A percentile compares a stretch with the other conserved stretches of the same genome.
Evolutionary conservation across 2,113 vertebrate genomes (phyloP).

Genomic region (Chinchilla lanigera): DNA sequence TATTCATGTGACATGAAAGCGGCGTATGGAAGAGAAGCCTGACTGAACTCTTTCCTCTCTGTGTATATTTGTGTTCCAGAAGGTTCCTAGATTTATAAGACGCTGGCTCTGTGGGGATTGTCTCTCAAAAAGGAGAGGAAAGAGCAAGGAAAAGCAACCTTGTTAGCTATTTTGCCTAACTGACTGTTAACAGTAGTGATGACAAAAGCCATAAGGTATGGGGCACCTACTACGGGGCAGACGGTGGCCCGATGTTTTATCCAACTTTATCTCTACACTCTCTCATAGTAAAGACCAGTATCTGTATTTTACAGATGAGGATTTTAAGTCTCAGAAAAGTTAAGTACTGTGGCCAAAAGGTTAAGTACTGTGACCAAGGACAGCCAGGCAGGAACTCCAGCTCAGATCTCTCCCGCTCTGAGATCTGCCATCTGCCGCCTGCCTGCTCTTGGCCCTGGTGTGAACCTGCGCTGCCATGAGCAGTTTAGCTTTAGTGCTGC

Average conservation of each 20-base stretch:
- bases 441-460: background rate
- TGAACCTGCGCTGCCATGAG: background rate
- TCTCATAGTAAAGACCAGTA: background rate
- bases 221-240: background rate
- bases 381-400: background rate
- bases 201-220: background rate
- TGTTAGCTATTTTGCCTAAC: background rate
- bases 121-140: background rate
- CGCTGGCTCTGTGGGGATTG: background rate
- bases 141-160: background rate
- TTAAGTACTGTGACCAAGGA: background rate
- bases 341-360: background rate
- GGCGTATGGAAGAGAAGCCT: background rate
- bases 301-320: background rate
- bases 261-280: background rate
- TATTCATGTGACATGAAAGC: constrained; percentile 23
- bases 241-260: background rate
- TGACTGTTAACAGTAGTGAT: background rate
- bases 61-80: constrained; percentile 57
- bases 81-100: background rate
- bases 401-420: background rate
- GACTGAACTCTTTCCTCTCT: background rate
- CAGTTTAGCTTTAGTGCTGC: background rate
- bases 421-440: background rate
- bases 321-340: background rate